Conservation (phyloP, 2,113 vertebrate genomes). For the Odontophorus gujanensis region DNA sequence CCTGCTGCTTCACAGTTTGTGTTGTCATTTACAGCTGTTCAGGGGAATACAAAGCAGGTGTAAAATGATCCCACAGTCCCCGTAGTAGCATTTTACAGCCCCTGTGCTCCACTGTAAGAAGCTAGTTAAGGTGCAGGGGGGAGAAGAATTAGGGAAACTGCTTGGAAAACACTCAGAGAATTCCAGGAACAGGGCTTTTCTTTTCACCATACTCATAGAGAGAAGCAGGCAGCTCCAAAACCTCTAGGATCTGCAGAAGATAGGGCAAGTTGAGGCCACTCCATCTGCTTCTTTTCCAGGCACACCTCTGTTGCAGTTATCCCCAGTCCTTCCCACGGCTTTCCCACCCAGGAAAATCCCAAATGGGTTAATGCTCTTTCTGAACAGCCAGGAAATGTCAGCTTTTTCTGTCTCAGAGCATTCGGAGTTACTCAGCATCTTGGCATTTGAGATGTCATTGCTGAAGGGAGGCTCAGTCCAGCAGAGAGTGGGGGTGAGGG, state of each 20-base stretch:
- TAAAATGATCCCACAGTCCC: neutral
- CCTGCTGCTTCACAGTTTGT: conserved; percentile 22
- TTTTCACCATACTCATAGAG: neutral
- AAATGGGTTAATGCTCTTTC: neutral
- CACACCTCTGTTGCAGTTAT: neutral
- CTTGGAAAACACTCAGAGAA: neutral
- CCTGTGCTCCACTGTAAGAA: neutral
- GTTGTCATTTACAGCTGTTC: conserved; percentile 46
- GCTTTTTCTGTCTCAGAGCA: neutral
- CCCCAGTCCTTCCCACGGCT: neutral
- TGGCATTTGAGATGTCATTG: neutral
- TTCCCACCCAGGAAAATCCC: neutral
- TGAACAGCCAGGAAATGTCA: neutral
- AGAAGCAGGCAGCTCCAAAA: neutral
- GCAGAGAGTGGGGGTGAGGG: neutral
- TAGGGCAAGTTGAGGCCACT: neutral
- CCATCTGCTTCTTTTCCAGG: neutral
- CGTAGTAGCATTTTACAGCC: neutral
- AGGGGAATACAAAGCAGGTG: conserved; percentile 34
- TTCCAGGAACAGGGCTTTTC: neutral
- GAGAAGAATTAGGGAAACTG: conserved; percentile 16
- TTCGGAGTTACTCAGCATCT: neutral
- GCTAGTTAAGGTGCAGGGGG: conserved; percentile 26
- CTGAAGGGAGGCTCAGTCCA: neutral
- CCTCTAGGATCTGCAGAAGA: neutral